Evolutionary conservation across 2,797 vertebrate genomes (phyloP).

Genomic region (Benthosema pterotum): DNA sequence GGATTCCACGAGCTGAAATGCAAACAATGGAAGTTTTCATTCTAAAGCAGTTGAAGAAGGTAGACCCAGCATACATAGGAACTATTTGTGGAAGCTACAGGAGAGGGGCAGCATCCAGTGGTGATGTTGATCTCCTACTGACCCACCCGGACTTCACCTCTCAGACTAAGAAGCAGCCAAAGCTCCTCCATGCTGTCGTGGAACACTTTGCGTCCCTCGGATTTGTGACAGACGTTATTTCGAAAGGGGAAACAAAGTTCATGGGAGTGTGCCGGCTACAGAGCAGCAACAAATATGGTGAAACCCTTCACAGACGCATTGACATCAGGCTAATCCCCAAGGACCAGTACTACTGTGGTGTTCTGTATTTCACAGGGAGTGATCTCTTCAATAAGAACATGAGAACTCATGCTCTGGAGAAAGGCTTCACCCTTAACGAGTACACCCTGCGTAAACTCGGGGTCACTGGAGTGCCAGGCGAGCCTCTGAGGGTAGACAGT

Average conservation of each 20-base stretch:
- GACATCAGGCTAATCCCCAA: conserved; percentile 97
- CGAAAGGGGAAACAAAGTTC: conserved; percentile 97
- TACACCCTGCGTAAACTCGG: conserved; percentile 94
- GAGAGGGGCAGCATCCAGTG: conserved; percentile 95
- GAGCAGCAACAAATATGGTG: conserved; percentile 78
- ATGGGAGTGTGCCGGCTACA: conserved; percentile 97
- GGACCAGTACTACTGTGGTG: conserved; percentile 98
- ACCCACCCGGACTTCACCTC: conserved; percentile 94
- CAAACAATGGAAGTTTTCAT: conserved; percentile 94
- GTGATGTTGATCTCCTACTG: conserved; percentile 97
- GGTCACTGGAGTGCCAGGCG: conserved; percentile 93
- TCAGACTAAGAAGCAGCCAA: conserved; percentile 93
- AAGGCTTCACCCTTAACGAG: conserved; percentile 97
- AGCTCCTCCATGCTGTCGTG: conserved; percentile 89
- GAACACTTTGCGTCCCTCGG: conserved; percentile 87
- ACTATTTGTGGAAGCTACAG: conserved; percentile 98
- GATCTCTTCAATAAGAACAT: conserved; percentile 99
- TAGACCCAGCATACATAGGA: conserved; percentile 89
- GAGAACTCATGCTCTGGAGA: conserved; percentile 92
- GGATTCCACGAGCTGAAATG: conserved; percentile 95
- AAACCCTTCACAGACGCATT: conserved; percentile 89
- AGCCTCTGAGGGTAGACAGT: conserved; percentile 90
- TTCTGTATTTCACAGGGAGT: conserved; percentile 98
- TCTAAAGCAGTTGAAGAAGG: conserved; percentile 78
- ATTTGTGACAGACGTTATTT: conserved; percentile 93